phyloP scores from a whole-genome alignment of 2,113 vertebrate species.

The Craseonycteris thonglongyai region DNA sequence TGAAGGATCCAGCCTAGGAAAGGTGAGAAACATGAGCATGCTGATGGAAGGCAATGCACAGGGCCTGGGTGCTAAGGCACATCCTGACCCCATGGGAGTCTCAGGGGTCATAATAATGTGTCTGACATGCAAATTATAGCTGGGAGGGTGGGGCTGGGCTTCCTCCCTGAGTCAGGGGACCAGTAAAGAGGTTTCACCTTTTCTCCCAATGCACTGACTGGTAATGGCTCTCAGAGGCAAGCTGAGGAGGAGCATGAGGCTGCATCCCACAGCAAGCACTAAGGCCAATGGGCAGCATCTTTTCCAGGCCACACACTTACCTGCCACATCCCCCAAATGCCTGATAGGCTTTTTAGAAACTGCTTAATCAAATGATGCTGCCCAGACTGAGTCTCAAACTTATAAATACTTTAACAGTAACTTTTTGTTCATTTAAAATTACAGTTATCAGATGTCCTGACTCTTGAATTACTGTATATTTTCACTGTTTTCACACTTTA shows the following conservation, averaged over 20 bases:
- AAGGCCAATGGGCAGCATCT: not conserved
- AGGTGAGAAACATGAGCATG: not conserved
- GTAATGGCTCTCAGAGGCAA: not conserved
- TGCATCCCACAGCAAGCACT: accelerated
- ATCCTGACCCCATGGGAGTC: too few relatives aligned
- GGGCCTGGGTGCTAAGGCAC: not conserved
- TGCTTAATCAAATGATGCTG: not conserved
- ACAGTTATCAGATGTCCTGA: not conserved
- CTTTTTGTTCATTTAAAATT: not conserved
- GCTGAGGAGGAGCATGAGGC: not conserved
- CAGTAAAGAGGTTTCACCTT: not conserved
- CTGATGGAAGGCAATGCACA: not conserved
- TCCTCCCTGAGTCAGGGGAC: not conserved
- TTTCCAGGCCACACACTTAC: not conserved
- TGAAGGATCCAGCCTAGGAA: too few relatives aligned
- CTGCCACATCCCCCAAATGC: not conserved
- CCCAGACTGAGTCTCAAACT: not conserved
- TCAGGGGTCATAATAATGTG: not conserved
- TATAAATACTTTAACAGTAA: not conserved
- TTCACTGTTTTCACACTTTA: not conserved
- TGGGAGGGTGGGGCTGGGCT: too few relatives aligned
- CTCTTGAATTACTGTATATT: not conserved
- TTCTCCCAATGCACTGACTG: not conserved
- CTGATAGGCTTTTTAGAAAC: not conserved
- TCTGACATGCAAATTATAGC: not conserved